Evolutionary conservation across 2,888 invertebrate species (phyloP), one percentile per base, ranked within the genome.

Genomic region (Himalopsyche tibetana): DNA sequence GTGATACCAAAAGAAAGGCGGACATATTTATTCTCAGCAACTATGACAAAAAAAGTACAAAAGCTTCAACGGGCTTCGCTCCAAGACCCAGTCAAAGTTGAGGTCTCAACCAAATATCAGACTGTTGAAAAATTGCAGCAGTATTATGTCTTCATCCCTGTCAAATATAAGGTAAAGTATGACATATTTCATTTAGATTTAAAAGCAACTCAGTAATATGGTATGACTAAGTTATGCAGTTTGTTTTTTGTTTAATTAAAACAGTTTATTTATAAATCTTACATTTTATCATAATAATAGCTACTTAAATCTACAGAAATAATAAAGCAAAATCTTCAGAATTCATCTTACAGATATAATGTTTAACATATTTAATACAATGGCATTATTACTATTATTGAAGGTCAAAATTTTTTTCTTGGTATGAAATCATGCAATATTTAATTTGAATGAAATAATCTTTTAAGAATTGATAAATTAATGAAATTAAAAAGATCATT

Each of bases 41-140:
- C 99, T 0, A 99, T 99, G 99, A 99, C 99, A 0, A 98, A 98
- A 91, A 98, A 98, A 92, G 96, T 99, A 0, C 97, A 97, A 89
- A 99, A 99, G 91, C 92, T 99, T 45, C 99, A 99, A 91, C 94
- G 99, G 63, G 99, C 99, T 0, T 99, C 98, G 0, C 92, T 99
- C 8, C 95, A 95, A 89, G 97, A 99, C 91, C 99, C 99, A 0
- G 98, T 98, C 0, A 98, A 97, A 92, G 97, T 99, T 0, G 99
- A 99, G 91, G 98, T 97, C 5, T 98, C 98, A 0, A 98, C 97
- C 0, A 99, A 99, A 91, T 99, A 99, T 91, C 98, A 99, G 92
- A 99, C 99, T 0, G 99, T 99, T 0, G 99, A 99, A 88, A 98
- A 98, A 90, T 93, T 99, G 84, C 95, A 97, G 90, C 99, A 99